phyloP scores from a whole-genome alignment of 2,797 vertebrate species.

The Dromococcyx pavoninus region DNA sequence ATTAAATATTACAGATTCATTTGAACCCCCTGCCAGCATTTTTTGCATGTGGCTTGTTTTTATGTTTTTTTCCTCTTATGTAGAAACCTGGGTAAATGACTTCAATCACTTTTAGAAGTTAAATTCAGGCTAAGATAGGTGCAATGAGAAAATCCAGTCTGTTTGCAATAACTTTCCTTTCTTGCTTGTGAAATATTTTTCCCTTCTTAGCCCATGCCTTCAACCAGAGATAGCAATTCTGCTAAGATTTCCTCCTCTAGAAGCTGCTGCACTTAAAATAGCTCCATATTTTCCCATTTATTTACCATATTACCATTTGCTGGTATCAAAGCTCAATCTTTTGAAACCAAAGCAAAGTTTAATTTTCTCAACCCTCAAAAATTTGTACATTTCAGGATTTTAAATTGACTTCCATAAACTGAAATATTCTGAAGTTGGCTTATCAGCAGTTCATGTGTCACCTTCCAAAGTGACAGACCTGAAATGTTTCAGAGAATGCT shows the following conservation, averaged over 20 bases:
- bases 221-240: background rate
- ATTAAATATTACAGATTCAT: slow-evolving; percentile 46
- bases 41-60: background rate
- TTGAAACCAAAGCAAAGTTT: slow-evolving; percentile 5
- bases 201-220: slow-evolving; percentile 6
- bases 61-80: background rate
- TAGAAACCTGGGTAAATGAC: slow-evolving; percentile 10
- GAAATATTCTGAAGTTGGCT: background rate
- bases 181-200: background rate
- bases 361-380: background rate
- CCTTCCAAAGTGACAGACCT: background rate
- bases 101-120: slow-evolving; percentile 39
- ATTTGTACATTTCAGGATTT: background rate
- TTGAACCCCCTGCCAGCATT: background rate
- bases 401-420: background rate
- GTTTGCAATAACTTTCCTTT: background rate
- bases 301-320: slow-evolving; percentile 2
- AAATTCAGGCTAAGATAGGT: background rate
- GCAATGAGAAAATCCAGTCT: background rate
- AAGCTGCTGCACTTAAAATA: slow-evolving; percentile 21
- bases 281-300: background rate
- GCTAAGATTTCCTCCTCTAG: background rate
- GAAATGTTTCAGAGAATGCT: background rate
- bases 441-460: background rate
- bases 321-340: slow-evolving; percentile 31